Evolutionary conservation across 2,797 vertebrate genomes (phyloP).

Genomic region (Psittacula derbiana): DNA sequence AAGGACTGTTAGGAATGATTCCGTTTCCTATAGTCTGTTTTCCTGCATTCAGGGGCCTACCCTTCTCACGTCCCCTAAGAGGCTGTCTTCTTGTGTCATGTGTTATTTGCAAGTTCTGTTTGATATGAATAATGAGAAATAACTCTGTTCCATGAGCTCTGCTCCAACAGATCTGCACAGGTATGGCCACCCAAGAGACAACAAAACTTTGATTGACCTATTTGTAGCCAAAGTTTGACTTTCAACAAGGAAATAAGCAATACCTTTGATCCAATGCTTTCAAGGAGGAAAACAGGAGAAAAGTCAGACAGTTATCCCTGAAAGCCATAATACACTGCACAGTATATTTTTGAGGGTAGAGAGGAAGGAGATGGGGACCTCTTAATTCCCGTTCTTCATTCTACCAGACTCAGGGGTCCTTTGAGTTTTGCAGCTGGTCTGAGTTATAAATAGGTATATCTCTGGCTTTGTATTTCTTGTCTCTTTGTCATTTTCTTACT

Average conservation of each 20-base stretch:
- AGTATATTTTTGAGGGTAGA: conserved; percentile 29
- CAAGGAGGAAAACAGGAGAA: conserved; percentile 22
- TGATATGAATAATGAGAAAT: conserved; percentile 24
- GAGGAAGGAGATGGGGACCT: neutral
- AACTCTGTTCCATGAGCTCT: neutral
- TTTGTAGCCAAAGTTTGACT: conserved; percentile 52
- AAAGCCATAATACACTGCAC: conserved; percentile 39
- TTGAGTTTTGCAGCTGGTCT: neutral
- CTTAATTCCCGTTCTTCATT: conserved; percentile 13
- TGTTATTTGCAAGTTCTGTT: conserved; percentile 29
- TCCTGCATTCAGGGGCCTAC: neutral
- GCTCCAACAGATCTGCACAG: conserved; percentile 21
- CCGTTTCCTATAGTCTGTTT: neutral
- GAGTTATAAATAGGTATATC: conserved; percentile 35
- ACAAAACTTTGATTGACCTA: conserved; percentile 50
- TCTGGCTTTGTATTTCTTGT: conserved; percentile 4
- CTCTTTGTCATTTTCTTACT: conserved; percentile 9
- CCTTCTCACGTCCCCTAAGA: neutral
- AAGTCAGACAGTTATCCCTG: conserved; percentile 24
- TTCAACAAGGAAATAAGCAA: conserved; percentile 51
- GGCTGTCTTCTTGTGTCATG: neutral
- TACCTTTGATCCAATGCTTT: conserved; percentile 47
- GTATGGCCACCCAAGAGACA: conserved; percentile 37
- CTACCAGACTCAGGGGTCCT: conserved; percentile 4
- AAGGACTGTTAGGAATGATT: neutral